Evolutionary conservation across 2,113 vertebrate genomes (phyloP), one percentile per base, ranked within the genome.

Genomic region (Donacobius atricapilla): DNA sequence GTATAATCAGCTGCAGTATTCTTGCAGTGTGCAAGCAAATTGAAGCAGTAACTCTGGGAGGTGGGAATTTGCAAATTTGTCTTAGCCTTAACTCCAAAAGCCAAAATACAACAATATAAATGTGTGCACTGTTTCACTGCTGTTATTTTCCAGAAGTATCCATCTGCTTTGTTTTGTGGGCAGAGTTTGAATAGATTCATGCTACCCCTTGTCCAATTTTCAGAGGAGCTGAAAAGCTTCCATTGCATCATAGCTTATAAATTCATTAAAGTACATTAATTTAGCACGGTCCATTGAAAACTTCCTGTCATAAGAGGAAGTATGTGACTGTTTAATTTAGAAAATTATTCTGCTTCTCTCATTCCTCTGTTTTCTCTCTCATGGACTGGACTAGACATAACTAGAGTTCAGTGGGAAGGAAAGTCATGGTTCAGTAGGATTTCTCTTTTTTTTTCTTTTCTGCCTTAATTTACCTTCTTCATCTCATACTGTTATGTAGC

Each of bases 241-340:
- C 76, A 92, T 96, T 95, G 94, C 92, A 88, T 97, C 92, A 94
- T 83, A 72, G 75, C 71, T 90, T 96, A 95, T 94, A 95, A 97
- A 96, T 97, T 91, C 57, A 83, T 96, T 91, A 45, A 87, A 96
- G 47, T 51, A 66, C 69, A 72, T 94, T 94, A 78, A 92, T 89
- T 94, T 96, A 94, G 48, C 61, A 79, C 7, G 47, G 84, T 82
- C 84, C 73, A 89, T 93, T 95, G 91, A 97, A 96, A 95, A 91
- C 73, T 96, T 95, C 87, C 91, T 96, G 83, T 95, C 65, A 60
- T 76, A 90, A 87, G 84, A 94, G 94, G 87, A 96, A 89, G 89
- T 91, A 84, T 93, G 76, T 83, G 71, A 69, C 89, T 93, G 12
- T 89, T 94, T 91, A 88, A 91, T 94, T 91, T 76, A 85, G 73